These are phyloP conservation scores for Ypsolopha sequella DNA, from an alignment of 2,888 invertebrate species.

Conservation along the genomic window DNA sequence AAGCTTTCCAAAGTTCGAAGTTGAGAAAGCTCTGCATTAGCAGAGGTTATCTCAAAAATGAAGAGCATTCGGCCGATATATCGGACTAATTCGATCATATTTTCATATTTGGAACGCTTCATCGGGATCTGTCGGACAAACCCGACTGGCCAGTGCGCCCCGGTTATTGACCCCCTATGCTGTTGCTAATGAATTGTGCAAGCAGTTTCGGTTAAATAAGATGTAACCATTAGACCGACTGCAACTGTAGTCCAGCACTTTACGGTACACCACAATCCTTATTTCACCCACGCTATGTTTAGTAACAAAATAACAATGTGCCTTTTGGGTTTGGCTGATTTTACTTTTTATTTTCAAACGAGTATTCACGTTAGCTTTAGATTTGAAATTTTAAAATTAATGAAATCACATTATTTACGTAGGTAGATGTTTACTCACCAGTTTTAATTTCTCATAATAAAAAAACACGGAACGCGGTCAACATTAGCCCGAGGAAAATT, in stretches of 20 bases:
- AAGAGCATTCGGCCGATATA: conserved; percentile 49
- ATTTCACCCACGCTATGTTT: too few species aligned
- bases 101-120: conserved; percentile 36
- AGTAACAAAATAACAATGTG: too few species aligned
- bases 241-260: conserved; percentile 7
- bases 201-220: conserved; percentile 38
- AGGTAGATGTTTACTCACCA: conserved; percentile 36
- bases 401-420: too few species aligned
- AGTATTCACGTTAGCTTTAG: too few species aligned
- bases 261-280: too few species aligned
- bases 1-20: conserved; percentile 34
- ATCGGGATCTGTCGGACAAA: conserved; percentile 22
- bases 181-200: conserved; percentile 56
- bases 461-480: conserved; percentile 23
- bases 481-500: conserved; percentile 21
- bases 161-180: conserved; percentile 51
- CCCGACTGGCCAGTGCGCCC: conserved; percentile 24
- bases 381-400: too few species aligned
- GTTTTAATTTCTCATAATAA: conserved; percentile 25
- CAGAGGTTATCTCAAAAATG: conserved; percentile 53
- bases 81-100: conserved; percentile 51
- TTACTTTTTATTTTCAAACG: too few species aligned
- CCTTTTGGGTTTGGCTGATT: too few species aligned
- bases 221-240: conserved; percentile 32
- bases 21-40: conserved; percentile 41